Conservation (phyloP, 2,888 invertebrate species). For the Aleiodes alternator region DNA sequence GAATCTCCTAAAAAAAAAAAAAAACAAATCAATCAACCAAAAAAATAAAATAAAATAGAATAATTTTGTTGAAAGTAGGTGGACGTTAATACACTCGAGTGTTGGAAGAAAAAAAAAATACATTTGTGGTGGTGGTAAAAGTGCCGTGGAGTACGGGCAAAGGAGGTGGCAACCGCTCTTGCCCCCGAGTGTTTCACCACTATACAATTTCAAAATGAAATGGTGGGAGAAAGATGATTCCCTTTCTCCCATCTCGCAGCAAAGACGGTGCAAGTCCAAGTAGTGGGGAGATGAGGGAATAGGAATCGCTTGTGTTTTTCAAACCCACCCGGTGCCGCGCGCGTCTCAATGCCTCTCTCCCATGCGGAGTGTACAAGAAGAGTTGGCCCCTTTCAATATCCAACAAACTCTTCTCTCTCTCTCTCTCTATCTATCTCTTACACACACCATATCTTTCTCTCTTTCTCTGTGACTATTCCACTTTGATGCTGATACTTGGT, state of each 20-base stretch:
- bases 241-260: slow-evolving; percentile 30
- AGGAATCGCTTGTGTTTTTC: slow-evolving; percentile 35
- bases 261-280: neutral
- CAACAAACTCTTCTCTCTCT: slow-evolving; percentile 8
- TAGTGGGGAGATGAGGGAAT: neutral
- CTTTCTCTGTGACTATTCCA: slow-evolving; percentile 21
- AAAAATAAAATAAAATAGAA: neutral
- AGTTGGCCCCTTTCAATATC: slow-evolving; percentile 30
- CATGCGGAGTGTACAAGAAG: neutral
- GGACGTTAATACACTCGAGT: slow-evolving; percentile 1
- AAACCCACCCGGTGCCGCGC: slow-evolving; percentile 26
- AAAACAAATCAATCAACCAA: neutral
- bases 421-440: slow-evolving; percentile 1
- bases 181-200: neutral
- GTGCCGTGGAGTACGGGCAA: neutral
- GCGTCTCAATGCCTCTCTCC: slow-evolving; percentile 36
- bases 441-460: neutral
- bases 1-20: neutral
- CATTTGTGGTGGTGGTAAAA: slow-evolving; percentile 26
- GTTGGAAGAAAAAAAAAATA: neutral
- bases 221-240: slow-evolving; percentile 35
- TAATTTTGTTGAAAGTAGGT: slow-evolving; percentile 20
- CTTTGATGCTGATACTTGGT: slow-evolving; percentile 54
- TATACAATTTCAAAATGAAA: slow-evolving; percentile 14
- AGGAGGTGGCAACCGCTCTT: slow-evolving; percentile 18